Evolutionary conservation across 2,113 vertebrate genomes (phyloP).

Genomic region (Neotoma lepida): DNA sequence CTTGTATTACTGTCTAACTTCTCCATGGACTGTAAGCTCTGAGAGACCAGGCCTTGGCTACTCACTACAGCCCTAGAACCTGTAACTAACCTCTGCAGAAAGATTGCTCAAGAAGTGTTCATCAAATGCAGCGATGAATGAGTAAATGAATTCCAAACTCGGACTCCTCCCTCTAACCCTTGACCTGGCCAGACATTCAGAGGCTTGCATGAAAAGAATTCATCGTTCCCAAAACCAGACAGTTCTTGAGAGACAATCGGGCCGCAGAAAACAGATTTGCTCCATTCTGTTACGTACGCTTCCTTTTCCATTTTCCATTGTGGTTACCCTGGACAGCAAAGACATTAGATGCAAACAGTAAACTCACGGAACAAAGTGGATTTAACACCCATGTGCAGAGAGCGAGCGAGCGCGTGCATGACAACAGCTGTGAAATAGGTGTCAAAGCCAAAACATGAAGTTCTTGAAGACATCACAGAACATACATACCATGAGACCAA

Average conservation of each 20-base stretch:
- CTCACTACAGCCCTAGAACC: background rate
- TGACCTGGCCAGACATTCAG: background rate
- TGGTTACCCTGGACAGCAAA: background rate
- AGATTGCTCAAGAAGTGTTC: background rate
- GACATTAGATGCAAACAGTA: background rate
- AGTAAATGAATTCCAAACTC: background rate
- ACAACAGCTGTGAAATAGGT: background rate
- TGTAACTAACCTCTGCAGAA: background rate
- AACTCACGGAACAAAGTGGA: background rate
- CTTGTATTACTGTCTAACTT: background rate
- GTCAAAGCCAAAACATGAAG: background rate
- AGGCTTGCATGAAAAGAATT: background rate
- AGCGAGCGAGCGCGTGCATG: background rate
- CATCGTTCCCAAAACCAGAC: background rate
- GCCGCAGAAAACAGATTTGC: fast-evolving
- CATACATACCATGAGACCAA: background rate
- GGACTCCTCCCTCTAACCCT: too few species aligned
- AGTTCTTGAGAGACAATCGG: background rate
- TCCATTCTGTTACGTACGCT: background rate
- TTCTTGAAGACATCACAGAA: background rate
- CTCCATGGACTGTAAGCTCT: fast-evolving
- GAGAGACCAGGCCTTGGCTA: background rate
- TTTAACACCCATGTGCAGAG: background rate
- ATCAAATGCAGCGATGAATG: background rate
- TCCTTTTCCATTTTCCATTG: background rate